Percentiles rank a stretch among this genome's conserved stretches.
Conservation (phyloP, 2,888 invertebrate genomes). For the Leucophenga maculata region DNA sequence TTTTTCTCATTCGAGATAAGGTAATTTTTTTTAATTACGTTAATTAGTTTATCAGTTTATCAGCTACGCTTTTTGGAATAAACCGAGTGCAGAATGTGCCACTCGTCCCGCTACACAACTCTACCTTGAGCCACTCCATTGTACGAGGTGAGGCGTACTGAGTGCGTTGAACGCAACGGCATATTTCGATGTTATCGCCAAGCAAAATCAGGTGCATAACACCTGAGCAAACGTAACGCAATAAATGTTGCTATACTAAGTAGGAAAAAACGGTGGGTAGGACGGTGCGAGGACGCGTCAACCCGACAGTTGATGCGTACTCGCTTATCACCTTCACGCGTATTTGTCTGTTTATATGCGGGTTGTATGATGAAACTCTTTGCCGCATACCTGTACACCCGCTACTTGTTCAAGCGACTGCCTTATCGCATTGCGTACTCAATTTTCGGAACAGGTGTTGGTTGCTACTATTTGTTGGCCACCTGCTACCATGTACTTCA, state of each 20-base stretch:
- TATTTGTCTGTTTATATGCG: too few relatives aligned
- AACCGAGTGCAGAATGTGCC: background rate
- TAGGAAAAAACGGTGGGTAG: too few relatives aligned
- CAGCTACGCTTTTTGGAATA: background rate
- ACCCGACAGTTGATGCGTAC: too few relatives aligned
- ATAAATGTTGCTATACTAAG: constrained; percentile 32
- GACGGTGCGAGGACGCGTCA: too few relatives aligned
- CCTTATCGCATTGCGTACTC: too few relatives aligned
- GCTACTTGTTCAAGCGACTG: too few relatives aligned
- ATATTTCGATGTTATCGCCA: constrained; percentile 43
- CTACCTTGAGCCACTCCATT: background rate
- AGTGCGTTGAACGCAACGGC: constrained; percentile 51
- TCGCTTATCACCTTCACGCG: too few relatives aligned
- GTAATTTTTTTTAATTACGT: constrained; percentile 11
- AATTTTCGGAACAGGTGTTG: too few relatives aligned
- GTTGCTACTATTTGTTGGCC: too few relatives aligned
- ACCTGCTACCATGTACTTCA: too few relatives aligned
- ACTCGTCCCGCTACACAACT: background rate
- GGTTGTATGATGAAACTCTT: too few relatives aligned
- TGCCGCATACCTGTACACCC: too few relatives aligned
- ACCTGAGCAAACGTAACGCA: constrained; percentile 66
- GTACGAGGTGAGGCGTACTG: constrained; percentile 25
- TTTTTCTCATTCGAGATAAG: background rate
- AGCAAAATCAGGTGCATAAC: constrained; percentile 65
- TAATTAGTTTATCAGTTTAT: background rate